Conservation (phyloP, 1,140 invertebrate genomes). For the Dendrolimus punctatus region DNA sequence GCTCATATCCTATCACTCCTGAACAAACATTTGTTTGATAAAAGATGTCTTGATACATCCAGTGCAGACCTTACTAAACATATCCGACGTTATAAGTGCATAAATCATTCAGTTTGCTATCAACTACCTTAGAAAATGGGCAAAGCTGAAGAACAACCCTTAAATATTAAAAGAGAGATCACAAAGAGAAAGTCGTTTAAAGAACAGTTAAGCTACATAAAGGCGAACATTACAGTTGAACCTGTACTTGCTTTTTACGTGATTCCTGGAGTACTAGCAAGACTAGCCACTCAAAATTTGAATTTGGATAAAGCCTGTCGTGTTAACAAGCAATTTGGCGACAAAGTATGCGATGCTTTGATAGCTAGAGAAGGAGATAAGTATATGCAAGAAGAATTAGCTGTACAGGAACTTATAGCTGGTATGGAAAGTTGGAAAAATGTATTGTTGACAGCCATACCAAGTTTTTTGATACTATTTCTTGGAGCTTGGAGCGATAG, state of each 20-base stretch:
- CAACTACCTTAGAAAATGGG: slow-evolving; percentile 23
- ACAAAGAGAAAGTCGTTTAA: slow-evolving; percentile 51
- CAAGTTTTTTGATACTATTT: slow-evolving; percentile 70
- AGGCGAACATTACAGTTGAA: slow-evolving; percentile 71
- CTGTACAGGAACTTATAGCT: slow-evolving; percentile 70
- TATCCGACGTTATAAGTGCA: background rate
- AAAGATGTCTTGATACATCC: slow-evolving; percentile 2
- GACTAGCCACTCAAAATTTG: slow-evolving; percentile 72
- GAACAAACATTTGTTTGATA: slow-evolving; percentile 3
- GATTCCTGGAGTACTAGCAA: slow-evolving; percentile 64
- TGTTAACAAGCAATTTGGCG: slow-evolving; percentile 70
- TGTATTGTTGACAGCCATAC: slow-evolving; percentile 63
- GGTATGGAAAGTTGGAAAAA: slow-evolving; percentile 72
- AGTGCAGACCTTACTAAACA: background rate
- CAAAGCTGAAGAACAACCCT: slow-evolving; percentile 33
- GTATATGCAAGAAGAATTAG: slow-evolving; percentile 56
- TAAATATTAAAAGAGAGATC: slow-evolving; percentile 29
- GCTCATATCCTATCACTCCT: slow-evolving; percentile 1
- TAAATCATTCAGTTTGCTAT: slow-evolving; percentile 7
- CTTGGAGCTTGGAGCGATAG: slow-evolving; percentile 78
- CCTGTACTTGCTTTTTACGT: slow-evolving; percentile 71
- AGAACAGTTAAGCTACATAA: slow-evolving; percentile 59
- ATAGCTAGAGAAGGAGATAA: slow-evolving; percentile 52
- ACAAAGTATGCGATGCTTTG: slow-evolving; percentile 69
- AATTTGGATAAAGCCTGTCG: slow-evolving; percentile 76